Evolutionary conservation across 2,888 invertebrate genomes (phyloP).

Genomic region (Meiosimyza decipiens): DNA sequence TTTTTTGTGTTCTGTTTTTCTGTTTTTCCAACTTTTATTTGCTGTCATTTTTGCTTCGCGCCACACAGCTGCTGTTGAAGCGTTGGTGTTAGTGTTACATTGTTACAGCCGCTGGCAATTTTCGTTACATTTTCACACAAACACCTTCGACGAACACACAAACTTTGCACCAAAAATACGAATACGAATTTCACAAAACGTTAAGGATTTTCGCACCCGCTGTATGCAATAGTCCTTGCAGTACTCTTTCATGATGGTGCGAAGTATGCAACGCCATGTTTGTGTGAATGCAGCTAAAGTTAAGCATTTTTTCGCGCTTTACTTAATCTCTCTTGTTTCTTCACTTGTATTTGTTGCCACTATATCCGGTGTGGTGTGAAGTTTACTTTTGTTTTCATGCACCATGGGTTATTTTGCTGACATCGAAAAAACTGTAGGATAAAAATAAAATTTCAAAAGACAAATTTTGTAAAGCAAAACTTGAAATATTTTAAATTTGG

Average conservation of each 20-base stretch:
- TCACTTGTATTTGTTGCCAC: slow-evolving; percentile 3
- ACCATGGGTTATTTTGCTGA: no score
- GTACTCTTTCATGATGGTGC: slow-evolving; percentile 22
- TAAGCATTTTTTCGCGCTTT: not conserved
- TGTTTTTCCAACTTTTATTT: no score
- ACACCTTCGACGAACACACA: not conserved
- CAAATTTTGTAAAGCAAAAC: no score
- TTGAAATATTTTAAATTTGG: no score
- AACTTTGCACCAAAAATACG: slow-evolving; percentile 19
- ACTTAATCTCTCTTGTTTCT: slow-evolving; percentile 8
- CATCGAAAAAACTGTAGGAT: no score
- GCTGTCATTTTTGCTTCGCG: not conserved
- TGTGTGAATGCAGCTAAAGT: slow-evolving; percentile 18
- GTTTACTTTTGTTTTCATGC: not conserved
- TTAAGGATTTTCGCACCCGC: slow-evolving; percentile 29
- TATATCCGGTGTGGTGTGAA: not conserved
- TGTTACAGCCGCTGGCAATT: not conserved
- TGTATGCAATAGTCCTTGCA: slow-evolving; percentile 31
- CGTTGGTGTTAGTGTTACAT: not conserved
- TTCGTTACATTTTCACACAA: slow-evolving; percentile 17
- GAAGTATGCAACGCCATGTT: slow-evolving; percentile 4
- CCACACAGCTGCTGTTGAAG: slow-evolving; percentile 1
- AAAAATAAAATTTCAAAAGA: no score
- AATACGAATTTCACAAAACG: slow-evolving; percentile 6
- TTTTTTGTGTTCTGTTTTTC: not conserved